Percentiles rank a stretch among this genome's conserved stretches.
Conservation (phyloP, 2,113 vertebrate species). For the Poeciliopsis turrubarensis region DNA sequence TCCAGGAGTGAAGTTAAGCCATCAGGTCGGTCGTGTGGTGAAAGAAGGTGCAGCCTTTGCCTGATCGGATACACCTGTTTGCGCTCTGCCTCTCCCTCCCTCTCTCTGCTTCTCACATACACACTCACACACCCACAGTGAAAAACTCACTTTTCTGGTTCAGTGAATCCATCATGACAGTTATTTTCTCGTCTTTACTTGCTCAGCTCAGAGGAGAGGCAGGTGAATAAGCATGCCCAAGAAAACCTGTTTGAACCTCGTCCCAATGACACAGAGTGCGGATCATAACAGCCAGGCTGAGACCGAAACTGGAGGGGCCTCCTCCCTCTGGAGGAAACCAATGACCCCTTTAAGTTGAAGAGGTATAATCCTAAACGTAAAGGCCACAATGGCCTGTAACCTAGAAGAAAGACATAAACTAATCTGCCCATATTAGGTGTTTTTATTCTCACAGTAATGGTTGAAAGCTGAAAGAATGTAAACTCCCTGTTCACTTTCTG, state of each 20-base stretch:
- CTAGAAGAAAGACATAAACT: neutral
- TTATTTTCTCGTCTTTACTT: constrained; percentile 72
- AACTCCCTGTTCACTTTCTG: neutral
- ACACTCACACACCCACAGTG: neutral
- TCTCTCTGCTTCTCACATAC: constrained; percentile 7
- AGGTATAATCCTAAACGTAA: neutral
- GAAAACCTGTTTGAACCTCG: constrained; percentile 9
- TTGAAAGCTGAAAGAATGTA: neutral
- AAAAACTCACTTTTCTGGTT: constrained; percentile 67
- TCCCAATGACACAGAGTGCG: neutral
- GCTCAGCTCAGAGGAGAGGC: constrained; percentile 53
- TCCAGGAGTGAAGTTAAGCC: constrained; percentile 19
- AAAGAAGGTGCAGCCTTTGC: constrained; percentile 49
- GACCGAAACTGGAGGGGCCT: constrained; percentile 1
- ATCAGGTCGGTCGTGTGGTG: constrained; percentile 26
- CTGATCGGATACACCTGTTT: constrained; percentile 75
- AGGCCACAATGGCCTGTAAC: neutral
- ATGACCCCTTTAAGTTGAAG: constrained; percentile 15
- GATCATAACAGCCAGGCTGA: neutral
- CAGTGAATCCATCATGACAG: constrained; percentile 59
- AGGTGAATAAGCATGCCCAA: constrained; percentile 45
- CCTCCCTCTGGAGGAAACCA: constrained; percentile 25
- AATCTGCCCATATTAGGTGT: neutral
- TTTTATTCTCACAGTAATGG: neutral
- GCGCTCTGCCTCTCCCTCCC: constrained; percentile 23